Evolutionary conservation across 2,888 invertebrate species (phyloP), one percentile per base, ranked within the genome.

Genomic region (Aplocera efformata): DNA sequence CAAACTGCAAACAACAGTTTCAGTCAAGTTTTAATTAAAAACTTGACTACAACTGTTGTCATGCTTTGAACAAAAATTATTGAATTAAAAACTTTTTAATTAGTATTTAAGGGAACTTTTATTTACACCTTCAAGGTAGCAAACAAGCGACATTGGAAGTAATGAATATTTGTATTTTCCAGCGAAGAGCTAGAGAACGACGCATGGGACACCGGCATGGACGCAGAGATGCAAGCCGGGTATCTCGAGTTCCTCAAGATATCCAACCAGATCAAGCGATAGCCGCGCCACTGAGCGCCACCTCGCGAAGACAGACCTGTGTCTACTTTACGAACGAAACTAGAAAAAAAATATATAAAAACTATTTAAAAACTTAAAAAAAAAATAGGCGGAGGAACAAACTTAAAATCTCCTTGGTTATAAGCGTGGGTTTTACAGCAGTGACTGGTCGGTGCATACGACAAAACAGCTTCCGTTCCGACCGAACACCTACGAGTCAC

Each of bases 231-330:
- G 84, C 86, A 84, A 42, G 88, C 78, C 6, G 85, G 88, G 46
- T 89, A 83, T 71, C 73, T 88, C 48, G 89, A 89, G 65, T 89
- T 89, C 70, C 80, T 89, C 58, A 83, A 82, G 67, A 84, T 88
- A 64, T 88, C 89, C 50, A 89, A 89, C 60, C 89, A 89, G 69
- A 89, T 89, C 63, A 88, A 86, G 60, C 88, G 88, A 88, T 88
- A 88, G 79, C 83, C 79, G 67, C 56, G 53, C 53, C 56, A 42
- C 39, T 35, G 48, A 33, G 13, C 48, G 50, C 60, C 56, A 42
- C 68, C 61, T 64, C 63, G 62, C 65, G 67, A 64, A 57, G 59
- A 71, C 72, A 74, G 78, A 77, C 74, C 72, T 66, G 70, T 62
- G 70, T 73, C 67, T 70, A 67, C 58, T 57, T 53, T 58, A 62